These are phyloP conservation scores for Melanotaenia nigrans DNA, from an alignment of 2,797 vertebrate genomes.

Conservation along the genomic window DNA sequence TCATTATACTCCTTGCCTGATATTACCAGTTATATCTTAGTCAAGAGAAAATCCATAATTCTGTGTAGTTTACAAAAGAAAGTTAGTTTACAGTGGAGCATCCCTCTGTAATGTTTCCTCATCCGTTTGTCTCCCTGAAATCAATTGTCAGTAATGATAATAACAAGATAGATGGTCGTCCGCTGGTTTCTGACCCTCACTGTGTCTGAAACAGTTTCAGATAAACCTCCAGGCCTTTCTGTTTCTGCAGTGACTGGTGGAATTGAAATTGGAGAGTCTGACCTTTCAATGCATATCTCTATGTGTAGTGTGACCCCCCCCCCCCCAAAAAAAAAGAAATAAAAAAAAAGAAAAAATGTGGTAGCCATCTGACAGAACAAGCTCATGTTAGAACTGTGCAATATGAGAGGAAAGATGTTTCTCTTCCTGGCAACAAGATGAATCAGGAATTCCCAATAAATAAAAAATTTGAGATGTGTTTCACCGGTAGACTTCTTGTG, in stretches of 20 bases:
- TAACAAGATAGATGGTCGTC: slow-evolving; percentile 15
- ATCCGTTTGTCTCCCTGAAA: slow-evolving; percentile 33
- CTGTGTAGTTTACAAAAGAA: slow-evolving; percentile 60
- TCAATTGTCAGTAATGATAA: slow-evolving; percentile 42
- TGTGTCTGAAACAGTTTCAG: slow-evolving; percentile 34
- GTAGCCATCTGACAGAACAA: slow-evolving; percentile 17
- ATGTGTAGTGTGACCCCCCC: slow-evolving; percentile 26
- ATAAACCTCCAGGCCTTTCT: slow-evolving; percentile 30
- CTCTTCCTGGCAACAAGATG: slow-evolving; percentile 25
- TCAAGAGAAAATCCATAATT: slow-evolving; percentile 54
- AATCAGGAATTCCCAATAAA: slow-evolving; percentile 42
- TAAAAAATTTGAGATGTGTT: slow-evolving; percentile 33
- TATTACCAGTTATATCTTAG: slow-evolving; percentile 72
- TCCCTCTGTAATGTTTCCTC: slow-evolving; percentile 20
- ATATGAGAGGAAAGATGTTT: neutral
- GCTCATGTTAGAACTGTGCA: neutral
- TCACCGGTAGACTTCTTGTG: slow-evolving; percentile 33
- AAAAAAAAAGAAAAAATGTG: slow-evolving; percentile 26
- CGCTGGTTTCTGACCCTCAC: slow-evolving; percentile 19
- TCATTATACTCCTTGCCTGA: slow-evolving; percentile 56
- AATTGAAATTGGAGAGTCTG: slow-evolving; percentile 36
- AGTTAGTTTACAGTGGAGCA: slow-evolving; percentile 2
- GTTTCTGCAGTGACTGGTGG: slow-evolving; percentile 24
- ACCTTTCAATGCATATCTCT: slow-evolving; percentile 62
- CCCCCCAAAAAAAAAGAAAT: neutral